A percentile compares a stretch with the other conserved stretches of the same genome.
phyloP scores from a whole-genome alignment of 2,888 invertebrate genomes.

The Digitonthophagus gazella region DNA sequence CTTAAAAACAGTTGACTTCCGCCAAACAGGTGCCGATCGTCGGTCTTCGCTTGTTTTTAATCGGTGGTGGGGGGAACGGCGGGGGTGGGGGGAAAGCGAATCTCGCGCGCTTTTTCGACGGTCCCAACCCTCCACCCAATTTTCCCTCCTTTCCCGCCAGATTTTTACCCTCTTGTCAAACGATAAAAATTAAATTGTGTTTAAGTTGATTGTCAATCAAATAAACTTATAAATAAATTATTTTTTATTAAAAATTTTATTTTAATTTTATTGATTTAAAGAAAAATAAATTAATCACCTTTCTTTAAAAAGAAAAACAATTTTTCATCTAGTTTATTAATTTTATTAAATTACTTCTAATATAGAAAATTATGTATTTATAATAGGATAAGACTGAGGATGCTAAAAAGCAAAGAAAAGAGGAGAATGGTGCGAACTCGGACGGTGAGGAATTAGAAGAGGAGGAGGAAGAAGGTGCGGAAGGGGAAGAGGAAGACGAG shows the following conservation, averaged over 20 bases:
- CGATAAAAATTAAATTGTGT: too few species aligned
- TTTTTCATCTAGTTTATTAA: background rate
- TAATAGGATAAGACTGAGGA: slow-evolving; percentile 70
- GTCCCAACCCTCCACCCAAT: slow-evolving; percentile 19
- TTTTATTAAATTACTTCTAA: background rate
- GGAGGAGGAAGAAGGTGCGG: slow-evolving; percentile 55
- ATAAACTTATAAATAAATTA: too few species aligned
- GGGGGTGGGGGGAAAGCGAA: slow-evolving; percentile 20
- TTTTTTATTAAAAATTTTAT: background rate
- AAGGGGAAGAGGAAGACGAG: slow-evolving; percentile 51
- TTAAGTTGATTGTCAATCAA: too few species aligned
- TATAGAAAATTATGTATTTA: slow-evolving; percentile 25
- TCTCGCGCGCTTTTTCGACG: slow-evolving; percentile 31
- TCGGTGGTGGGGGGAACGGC: slow-evolving; percentile 10
- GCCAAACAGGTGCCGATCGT: slow-evolving; percentile 31
- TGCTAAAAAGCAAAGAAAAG: slow-evolving; percentile 77
- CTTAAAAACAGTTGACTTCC: slow-evolving; percentile 28
- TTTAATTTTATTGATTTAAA: slow-evolving; percentile 2
- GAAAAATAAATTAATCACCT: background rate
- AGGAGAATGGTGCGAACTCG: slow-evolving; percentile 72
- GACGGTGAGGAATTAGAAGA: slow-evolving; percentile 63
- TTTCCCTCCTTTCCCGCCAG: background rate
- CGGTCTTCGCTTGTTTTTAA: slow-evolving; percentile 1
- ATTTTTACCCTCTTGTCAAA: background rate
- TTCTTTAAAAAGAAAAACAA: too few species aligned